Conservation (phyloP, 2,797 vertebrate species). For the Telmatherina bonti region DNA sequence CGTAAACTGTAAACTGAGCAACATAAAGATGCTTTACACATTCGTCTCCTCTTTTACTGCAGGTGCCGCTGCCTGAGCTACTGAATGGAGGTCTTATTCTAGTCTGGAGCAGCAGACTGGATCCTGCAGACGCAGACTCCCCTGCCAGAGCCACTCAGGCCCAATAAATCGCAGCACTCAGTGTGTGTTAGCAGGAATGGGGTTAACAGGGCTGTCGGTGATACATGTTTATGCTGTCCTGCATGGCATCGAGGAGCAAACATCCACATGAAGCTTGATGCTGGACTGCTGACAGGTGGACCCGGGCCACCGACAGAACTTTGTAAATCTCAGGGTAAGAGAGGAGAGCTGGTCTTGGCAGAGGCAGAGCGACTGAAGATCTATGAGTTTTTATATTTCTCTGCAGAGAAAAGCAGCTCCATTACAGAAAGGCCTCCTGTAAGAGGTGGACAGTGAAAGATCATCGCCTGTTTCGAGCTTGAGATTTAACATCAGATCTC, state of each 20-base stretch:
- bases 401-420: slow-evolving; percentile 40
- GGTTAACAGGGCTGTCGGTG: slow-evolving; percentile 53
- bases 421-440: slow-evolving; percentile 23
- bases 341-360: slow-evolving; percentile 46
- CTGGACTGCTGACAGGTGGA: slow-evolving; percentile 41
- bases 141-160: slow-evolving; percentile 34
- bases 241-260: slow-evolving; percentile 12
- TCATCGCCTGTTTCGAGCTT: slow-evolving; percentile 35
- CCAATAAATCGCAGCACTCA: slow-evolving; percentile 60
- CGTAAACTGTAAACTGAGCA: slow-evolving; percentile 46
- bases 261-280: slow-evolving; percentile 12
- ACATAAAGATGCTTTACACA: slow-evolving; percentile 44
- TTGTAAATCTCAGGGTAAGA: slow-evolving; percentile 41
- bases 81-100: slow-evolving; percentile 62
- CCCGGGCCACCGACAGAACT: slow-evolving; percentile 36
- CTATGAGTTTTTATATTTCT: slow-evolving; percentile 51
- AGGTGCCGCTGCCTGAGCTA: slow-evolving; percentile 44
- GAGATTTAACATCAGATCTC: slow-evolving; percentile 52
- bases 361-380: slow-evolving; percentile 36
- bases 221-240: slow-evolving; percentile 43
- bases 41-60: slow-evolving; percentile 49
- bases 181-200: slow-evolving; percentile 33
- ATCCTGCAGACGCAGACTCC: slow-evolving; percentile 47
- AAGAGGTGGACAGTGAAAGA: slow-evolving; percentile 40
- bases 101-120: slow-evolving; percentile 45